These are phyloP conservation scores for Lymantria monacha DNA, from an alignment of 2,888 invertebrate genomes.

Conservation along the genomic window DNA sequence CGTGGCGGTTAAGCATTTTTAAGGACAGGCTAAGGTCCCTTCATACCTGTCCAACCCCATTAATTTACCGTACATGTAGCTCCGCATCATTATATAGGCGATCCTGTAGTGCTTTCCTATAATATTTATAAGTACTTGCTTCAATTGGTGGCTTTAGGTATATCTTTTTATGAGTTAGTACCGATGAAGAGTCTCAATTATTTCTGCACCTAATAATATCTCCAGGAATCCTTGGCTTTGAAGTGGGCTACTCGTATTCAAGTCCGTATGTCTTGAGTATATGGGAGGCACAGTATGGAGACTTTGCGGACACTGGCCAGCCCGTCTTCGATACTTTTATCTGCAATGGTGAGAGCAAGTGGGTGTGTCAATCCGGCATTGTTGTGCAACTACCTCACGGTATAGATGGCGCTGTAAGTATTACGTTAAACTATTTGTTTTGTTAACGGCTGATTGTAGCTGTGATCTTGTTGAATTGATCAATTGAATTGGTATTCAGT, in stretches of 20 bases:
- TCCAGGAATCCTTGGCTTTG: constrained; percentile 85
- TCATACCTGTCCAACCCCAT: too few species aligned
- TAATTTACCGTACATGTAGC: too few species aligned
- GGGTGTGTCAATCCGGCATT: constrained; percentile 90
- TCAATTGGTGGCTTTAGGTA: too few species aligned
- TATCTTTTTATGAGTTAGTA: too few species aligned
- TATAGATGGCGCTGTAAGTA: constrained; percentile 85
- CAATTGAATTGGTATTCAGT: too few species aligned
- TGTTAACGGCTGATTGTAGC: too few species aligned
- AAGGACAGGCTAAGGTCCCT: too few species aligned
- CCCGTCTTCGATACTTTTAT: constrained; percentile 85
- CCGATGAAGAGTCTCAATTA: background rate
- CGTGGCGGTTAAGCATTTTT: too few species aligned
- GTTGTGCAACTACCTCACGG: constrained; percentile 92
- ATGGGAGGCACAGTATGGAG: constrained; percentile 95
- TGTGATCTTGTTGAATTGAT: too few species aligned
- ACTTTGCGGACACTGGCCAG: constrained; percentile 88
- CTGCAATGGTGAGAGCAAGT: constrained; percentile 89
- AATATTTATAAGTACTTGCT: too few species aligned
- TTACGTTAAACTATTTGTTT: background rate
- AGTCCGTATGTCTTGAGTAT: constrained; percentile 87
- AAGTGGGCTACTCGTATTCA: constrained; percentile 90
- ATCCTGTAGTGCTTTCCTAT: too few species aligned
- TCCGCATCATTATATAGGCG: too few species aligned
- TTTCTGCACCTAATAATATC: background rate